Evolutionary conservation across 2,888 invertebrate genomes (phyloP), one percentile per base, ranked within the genome.

Genomic region (Phortica magna): DNA sequence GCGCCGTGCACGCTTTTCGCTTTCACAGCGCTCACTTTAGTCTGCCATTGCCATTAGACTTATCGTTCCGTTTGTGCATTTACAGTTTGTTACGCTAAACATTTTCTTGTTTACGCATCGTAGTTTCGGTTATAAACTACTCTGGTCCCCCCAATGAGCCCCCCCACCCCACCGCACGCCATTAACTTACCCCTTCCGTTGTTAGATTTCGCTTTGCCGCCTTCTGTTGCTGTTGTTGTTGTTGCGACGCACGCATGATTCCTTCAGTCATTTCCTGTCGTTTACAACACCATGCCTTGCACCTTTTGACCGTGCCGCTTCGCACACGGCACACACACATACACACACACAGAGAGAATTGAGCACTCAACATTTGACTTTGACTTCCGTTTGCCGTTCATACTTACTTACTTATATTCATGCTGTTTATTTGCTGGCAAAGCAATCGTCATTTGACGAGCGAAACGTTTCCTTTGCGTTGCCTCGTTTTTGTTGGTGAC

Each of bases 51-150:
- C 22, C 19, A 5, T 14, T 55, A 14, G 10, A 17, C 17, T 17
- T n/a, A 14, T 55, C 55, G n/a, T 17, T 55, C 55, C 55, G 17
- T 55, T 55, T n/a, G n/a, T 55, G 5, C 55, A 2, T 55, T 61
- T 70, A 74, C 55, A 64, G 12, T 64, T 77, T 77, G 75, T 78
- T 78, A 80, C 83, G 88, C 83, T 85, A 88, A 86, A 87, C 86
- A 85, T 83, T 86, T 85, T 83, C 86, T 86, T 85, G 85, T 88
- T 85, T 85, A 85, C 85, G 86, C 80, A 82, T 81, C 84, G 79
- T 79, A 76, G n/a, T 55, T 74, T 75, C 0, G 31, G 70, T 31
- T 31, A 31, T 31, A 31, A 31, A 31, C 31, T n/a, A n/a, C n/a
- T n/a, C n/a, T n/a, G n/a, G n/a, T n/a, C n/a, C n/a, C n/a, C 74